Percentiles rank a stretch among this genome's conserved stretches.
These are phyloP conservation scores for Pterophyllum scalare DNA, from an alignment of 2,113 vertebrate species.

Conservation along the genomic window DNA sequence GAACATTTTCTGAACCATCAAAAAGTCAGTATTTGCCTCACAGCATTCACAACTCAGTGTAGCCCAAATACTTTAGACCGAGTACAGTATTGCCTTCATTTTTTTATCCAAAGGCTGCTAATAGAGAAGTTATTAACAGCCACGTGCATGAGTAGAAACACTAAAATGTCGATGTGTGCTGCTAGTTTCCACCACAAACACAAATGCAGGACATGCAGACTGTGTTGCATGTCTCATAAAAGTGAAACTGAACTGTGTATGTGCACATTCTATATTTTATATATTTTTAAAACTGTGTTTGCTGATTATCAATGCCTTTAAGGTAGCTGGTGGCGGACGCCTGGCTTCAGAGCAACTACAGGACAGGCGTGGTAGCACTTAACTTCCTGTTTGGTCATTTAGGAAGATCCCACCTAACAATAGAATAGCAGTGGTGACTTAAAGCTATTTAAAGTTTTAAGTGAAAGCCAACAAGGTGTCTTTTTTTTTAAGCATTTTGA, in stretches of 20 bases:
- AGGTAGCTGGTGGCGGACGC: constrained; percentile 46
- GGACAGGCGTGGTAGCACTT: constrained; percentile 67
- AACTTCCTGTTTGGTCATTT: constrained; percentile 64
- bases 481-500: constrained; percentile 42
- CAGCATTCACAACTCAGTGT: constrained; percentile 15
- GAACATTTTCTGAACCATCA: background rate
- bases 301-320: constrained; percentile 27
- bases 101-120: constrained; percentile 27
- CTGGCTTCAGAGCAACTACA: constrained; percentile 39
- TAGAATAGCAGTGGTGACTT: constrained; percentile 20
- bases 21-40: constrained; percentile 6
- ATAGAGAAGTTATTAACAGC: constrained; percentile 13
- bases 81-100: constrained; percentile 53
- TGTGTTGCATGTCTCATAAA: constrained; percentile 25
- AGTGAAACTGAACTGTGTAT: constrained; percentile 17
- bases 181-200: constrained; percentile 11
- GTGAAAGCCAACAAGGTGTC: constrained; percentile 47
- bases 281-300: constrained; percentile 16
- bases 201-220: background rate
- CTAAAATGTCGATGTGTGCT: constrained; percentile 12
- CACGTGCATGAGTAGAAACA: constrained; percentile 18
- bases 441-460: constrained; percentile 15
- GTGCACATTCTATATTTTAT: constrained; percentile 23
- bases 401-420: constrained; percentile 25
- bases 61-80: constrained; percentile 32